Evolutionary conservation across 2,888 invertebrate species (phyloP), one percentile per base, ranked within the genome.

Genomic region (Lottia scabra): DNA sequence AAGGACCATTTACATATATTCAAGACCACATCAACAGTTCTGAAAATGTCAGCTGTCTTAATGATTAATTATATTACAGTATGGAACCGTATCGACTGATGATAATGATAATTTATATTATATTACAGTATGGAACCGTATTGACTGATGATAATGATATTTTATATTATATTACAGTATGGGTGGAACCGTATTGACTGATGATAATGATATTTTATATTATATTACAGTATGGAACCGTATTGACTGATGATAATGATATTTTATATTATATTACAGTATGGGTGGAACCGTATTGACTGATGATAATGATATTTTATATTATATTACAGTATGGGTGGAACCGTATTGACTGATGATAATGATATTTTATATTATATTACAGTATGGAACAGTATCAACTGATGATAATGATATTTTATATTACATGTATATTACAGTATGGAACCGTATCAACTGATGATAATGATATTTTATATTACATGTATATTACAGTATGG

Each of bases 181-280:
- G n/a, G n/a, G n/a, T n/a, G n/a, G 56, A n/a, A 56, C n/a, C 2
- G n/a, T 56, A 19, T 56, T 4, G 6, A n/a, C 56, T 56, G 19
- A 56, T 56, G n/a, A n/a, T 56, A 56, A 19, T 56, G n/a, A n/a
- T 56, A 4, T 56, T 3, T 56, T 30, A 30, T 19, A 19, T 30
- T 30, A 30, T 30, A 30, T 30, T 56, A n/a, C 56, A 56, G 56
- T 56, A 56, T 56, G 30, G 30, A 10, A 56, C 56, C 15, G 56
- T 19, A 56, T 56, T n/a, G n/a, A 23, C 73, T 38, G 78, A 75
- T n/a, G 80, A 78, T 46, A 72, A 72, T 30, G 83, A 81, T 23
- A 4, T 30, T 4, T 30, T 30, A 30, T 30, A 30, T 30, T 30
- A 30, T 30, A 30, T 30, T 30, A 30, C 30, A 30, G 30, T 30